These are phyloP conservation scores for Antrozous pallidus DNA, from an alignment of 2,797 vertebrate genomes.

Conservation along the genomic window DNA sequence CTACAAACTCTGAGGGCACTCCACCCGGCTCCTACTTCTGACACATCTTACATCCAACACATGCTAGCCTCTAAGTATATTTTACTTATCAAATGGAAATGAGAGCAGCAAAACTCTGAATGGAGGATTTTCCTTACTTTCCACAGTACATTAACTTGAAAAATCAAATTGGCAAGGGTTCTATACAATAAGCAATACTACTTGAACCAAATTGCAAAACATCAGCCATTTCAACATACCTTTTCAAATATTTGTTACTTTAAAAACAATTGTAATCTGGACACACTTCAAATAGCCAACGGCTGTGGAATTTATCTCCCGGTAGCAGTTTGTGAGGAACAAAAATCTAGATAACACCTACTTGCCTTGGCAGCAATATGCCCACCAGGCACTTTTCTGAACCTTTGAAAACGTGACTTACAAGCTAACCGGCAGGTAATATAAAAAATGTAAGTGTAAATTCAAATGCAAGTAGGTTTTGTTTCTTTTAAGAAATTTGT, in stretches of 20 bases:
- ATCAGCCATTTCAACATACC: constrained; percentile 23
- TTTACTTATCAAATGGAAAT: neutral
- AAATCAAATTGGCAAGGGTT: constrained; percentile 13
- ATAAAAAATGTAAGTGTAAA: neutral
- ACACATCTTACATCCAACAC: neutral
- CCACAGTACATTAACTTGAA: neutral
- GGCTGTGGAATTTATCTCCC: constrained; percentile 29
- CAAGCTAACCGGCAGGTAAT: neutral
- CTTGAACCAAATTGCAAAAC: constrained; percentile 51
- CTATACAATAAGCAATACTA: neutral
- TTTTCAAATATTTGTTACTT: neutral
- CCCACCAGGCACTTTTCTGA: constrained; percentile 11
- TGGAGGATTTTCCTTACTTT: neutral
- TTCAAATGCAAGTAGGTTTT: neutral
- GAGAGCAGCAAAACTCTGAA: neutral
- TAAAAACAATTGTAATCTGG: constrained; percentile 57
- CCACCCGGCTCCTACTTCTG: neutral
- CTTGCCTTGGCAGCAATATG: neutral
- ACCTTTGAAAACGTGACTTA: constrained; percentile 11
- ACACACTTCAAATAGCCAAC: constrained; percentile 40
- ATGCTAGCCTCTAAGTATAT: neutral
- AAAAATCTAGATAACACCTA: neutral
- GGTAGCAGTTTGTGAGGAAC: neutral
- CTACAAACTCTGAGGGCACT: neutral
- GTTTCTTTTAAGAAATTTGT: neutral